Conservation (phyloP, 2,113 vertebrate species). For the Paracyprichromis sp. region DNA sequence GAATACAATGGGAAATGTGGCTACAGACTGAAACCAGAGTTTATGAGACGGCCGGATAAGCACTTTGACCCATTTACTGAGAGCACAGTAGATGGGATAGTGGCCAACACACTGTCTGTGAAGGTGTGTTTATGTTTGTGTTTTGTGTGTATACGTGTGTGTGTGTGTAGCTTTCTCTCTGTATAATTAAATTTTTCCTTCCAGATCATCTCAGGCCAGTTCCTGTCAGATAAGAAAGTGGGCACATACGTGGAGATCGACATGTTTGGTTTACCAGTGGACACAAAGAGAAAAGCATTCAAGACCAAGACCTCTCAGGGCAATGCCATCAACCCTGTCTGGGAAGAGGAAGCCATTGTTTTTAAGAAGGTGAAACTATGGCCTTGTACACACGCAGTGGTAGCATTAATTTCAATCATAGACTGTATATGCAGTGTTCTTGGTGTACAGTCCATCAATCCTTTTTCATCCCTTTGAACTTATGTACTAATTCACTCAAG, state of each 20-base stretch:
- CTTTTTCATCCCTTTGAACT: fast-evolving
- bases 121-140: conserved; percentile 73
- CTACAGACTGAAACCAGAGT: conserved; percentile 93
- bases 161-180: background rate
- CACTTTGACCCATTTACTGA: conserved; percentile 97
- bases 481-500: background rate
- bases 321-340: conserved; percentile 92
- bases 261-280: conserved; percentile 95
- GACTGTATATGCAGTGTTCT: background rate
- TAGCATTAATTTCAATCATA: background rate
- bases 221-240: conserved; percentile 94
- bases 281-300: conserved; percentile 93
- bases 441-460: background rate
- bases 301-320: conserved; percentile 94
- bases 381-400: background rate
- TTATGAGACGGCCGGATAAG: conserved; percentile 95
- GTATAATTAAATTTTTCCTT: background rate
- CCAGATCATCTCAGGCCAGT: conserved; percentile 97
- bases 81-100: conserved; percentile 93
- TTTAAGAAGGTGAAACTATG: conserved; percentile 85
- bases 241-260: conserved; percentile 95
- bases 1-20: conserved; percentile 97
- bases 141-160: background rate
- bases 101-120: conserved; percentile 95
- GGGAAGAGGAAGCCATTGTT: conserved; percentile 95